Percentiles rank a stretch among this genome's conserved stretches.
phyloP scores from a whole-genome alignment of 2,797 vertebrate species.

The Catostomus latipinnis region DNA sequence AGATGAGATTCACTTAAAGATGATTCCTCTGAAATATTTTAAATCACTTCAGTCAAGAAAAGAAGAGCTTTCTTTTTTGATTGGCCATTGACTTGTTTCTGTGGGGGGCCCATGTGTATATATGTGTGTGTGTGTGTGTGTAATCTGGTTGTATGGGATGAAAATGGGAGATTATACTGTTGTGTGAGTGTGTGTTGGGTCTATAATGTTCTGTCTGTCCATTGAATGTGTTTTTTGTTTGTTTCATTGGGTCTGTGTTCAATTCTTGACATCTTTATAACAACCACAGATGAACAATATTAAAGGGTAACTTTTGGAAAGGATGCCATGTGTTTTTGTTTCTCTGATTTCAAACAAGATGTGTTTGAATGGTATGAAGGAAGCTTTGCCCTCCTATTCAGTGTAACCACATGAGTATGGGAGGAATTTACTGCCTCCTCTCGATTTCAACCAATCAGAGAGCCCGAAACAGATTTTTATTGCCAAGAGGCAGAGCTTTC shows the following conservation, averaged over 20 bases:
- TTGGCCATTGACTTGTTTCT: constrained; percentile 24
- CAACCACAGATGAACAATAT: constrained; percentile 67
- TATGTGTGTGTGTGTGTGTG: constrained; percentile 31
- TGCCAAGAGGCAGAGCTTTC: constrained; percentile 7
- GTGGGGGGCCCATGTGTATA: background rate
- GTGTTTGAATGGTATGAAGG: background rate
- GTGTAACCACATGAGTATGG: background rate
- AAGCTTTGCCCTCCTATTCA: background rate
- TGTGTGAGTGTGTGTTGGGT: constrained; percentile 31
- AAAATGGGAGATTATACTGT: constrained; percentile 46
- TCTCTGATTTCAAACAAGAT: background rate
- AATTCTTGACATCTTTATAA: constrained; percentile 67
- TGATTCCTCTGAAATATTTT: constrained; percentile 2
- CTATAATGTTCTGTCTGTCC: constrained; percentile 18
- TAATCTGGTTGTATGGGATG: constrained; percentile 15
- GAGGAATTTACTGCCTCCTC: constrained; percentile 28
- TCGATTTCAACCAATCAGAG: constrained; percentile 46
- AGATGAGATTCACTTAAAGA: background rate
- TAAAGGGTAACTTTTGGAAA: constrained; percentile 64
- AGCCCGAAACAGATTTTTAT: background rate
- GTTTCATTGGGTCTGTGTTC: constrained; percentile 63
- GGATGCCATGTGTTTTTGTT: background rate
- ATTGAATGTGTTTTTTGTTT: constrained; percentile 52
- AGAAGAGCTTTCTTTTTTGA: background rate
- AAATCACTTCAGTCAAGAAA: background rate